Percentiles rank a stretch among this genome's conserved stretches.
phyloP scores from a whole-genome alignment of 2,113 vertebrate genomes.

The Tragulus kanchil region DNA sequence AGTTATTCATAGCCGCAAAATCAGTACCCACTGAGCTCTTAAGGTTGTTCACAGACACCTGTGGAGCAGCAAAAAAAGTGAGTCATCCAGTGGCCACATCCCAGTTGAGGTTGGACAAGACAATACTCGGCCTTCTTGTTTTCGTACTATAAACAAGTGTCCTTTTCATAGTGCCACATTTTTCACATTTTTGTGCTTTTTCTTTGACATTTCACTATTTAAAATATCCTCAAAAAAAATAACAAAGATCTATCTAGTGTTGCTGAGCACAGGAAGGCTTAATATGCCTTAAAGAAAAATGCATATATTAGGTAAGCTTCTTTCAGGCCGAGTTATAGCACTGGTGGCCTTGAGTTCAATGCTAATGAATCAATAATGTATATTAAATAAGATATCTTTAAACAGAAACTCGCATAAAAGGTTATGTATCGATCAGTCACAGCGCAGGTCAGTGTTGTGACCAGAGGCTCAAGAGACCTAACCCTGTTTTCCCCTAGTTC shows the following conservation, averaged over 20 bases:
- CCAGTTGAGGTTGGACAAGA: not conserved
- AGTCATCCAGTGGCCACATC: not conserved
- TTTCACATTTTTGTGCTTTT: slow-evolving; percentile 23
- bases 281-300: not conserved
- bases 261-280: not conserved
- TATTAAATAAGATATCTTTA: not conserved
- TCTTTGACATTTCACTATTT: not conserved
- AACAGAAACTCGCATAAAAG: not conserved
- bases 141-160: not conserved
- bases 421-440: not conserved
- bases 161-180: not conserved
- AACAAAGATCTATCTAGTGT: not conserved
- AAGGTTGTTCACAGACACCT: not conserved
- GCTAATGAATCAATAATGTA: not conserved
- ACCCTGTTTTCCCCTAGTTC: not conserved
- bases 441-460: not conserved
- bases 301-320: not conserved
- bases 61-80: not conserved
- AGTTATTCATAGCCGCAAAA: slow-evolving; percentile 1
- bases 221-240: not conserved
- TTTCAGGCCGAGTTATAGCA: not conserved
- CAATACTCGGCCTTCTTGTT: not conserved
- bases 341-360: not conserved
- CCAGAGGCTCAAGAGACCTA: not conserved
- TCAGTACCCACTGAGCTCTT: not conserved